phyloP scores from a whole-genome alignment of 2,797 vertebrate genomes.

The Crotalus adamanteus region DNA sequence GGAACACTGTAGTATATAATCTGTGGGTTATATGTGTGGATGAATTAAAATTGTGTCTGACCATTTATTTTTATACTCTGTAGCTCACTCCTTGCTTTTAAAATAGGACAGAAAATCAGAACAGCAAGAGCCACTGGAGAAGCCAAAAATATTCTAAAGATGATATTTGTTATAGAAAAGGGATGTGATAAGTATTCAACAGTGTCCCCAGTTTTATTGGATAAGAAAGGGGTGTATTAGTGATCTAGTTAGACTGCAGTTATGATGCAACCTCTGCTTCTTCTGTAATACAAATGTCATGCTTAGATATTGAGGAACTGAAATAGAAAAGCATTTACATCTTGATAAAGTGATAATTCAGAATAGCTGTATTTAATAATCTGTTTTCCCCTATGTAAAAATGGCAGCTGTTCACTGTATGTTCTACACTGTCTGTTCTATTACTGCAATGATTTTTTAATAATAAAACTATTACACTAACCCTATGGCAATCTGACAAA shows the following conservation, averaged over 20 bases:
- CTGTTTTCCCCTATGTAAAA: not conserved
- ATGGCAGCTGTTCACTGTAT: not conserved
- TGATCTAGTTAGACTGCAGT: not conserved
- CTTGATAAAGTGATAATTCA: not conserved
- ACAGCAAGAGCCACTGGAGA: not conserved
- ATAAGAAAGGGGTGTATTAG: not conserved
- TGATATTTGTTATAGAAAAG: not conserved
- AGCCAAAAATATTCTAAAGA: not conserved
- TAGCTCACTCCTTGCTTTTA: not conserved
- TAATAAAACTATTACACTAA: not conserved
- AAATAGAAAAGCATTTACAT: not conserved
- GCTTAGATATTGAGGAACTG: not conserved
- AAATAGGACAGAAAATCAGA: not conserved
- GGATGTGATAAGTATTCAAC: not conserved
- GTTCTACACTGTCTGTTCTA: not conserved
- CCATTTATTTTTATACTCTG: not conserved
- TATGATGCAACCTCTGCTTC: not conserved
- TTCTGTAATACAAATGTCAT: not conserved
- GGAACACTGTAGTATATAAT: not conserved
- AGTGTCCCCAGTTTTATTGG: not conserved
- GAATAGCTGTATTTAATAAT: not conserved
- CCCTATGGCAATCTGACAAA: not conserved
- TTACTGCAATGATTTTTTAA: not conserved
- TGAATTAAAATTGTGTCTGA: not conserved
- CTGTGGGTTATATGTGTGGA: not conserved